Evolutionary conservation across 2,888 invertebrate species (phyloP).

Genomic region (Acleris cristana): DNA sequence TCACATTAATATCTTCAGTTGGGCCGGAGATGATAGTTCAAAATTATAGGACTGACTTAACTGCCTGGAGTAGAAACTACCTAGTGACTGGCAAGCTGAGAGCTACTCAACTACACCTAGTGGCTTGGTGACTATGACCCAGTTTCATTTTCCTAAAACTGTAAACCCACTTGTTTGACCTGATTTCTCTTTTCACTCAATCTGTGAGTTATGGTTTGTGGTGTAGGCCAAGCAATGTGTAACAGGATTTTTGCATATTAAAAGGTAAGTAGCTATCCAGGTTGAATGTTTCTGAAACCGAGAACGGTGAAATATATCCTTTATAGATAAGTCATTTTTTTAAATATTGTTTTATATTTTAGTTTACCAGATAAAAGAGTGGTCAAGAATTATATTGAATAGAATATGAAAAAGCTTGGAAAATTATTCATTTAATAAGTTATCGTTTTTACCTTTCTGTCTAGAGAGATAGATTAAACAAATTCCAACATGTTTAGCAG

Average conservation of each 20-base stretch:
- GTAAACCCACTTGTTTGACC: conserved; percentile 13
- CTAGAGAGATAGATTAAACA: no score
- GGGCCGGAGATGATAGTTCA: not conserved
- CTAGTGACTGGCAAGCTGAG: not conserved
- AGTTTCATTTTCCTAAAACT: conserved; percentile 11
- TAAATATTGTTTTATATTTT: no score
- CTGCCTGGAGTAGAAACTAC: not conserved
- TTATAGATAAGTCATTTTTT: no score
- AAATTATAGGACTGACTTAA: not conserved
- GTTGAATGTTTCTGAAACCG: not conserved
- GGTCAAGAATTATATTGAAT: no score
- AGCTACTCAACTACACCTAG: not conserved
- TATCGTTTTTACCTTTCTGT: no score
- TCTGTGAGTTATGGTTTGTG: not conserved
- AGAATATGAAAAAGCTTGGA: no score
- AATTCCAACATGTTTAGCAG: no score
- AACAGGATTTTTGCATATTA: not conserved
- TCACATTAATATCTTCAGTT: not conserved
- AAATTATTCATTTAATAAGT: no score
- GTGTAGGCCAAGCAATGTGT: not conserved
- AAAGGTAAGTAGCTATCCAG: conserved; percentile 13
- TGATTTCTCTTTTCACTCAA: conserved; percentile 21
- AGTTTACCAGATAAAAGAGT: no score
- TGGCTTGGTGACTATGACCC: conserved; percentile 23
- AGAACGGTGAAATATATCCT: no score